A percentile compares a stretch with the other conserved stretches of the same genome.
Conservation (phyloP, 1,140 invertebrate genomes). For the Heliconius melpomene region DNA sequence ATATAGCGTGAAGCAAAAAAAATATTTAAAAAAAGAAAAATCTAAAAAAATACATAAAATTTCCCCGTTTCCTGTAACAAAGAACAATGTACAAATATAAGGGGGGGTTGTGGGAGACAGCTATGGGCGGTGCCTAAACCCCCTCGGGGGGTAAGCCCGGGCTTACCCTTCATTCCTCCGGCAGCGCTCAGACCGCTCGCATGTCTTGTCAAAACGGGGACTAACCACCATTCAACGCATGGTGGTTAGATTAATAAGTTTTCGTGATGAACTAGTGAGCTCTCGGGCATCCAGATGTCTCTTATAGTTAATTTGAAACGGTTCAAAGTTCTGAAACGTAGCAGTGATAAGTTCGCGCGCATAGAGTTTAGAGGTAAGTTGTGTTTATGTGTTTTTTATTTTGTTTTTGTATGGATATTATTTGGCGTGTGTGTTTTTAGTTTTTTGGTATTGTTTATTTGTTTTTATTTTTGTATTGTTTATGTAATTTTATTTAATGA, state of each 20-base stretch:
- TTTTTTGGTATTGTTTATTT: neutral
- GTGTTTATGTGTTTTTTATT: neutral
- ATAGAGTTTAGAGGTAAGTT: slow-evolving; percentile 86
- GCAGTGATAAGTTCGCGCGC: slow-evolving; percentile 83
- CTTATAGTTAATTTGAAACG: slow-evolving; percentile 83
- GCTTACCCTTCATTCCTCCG: slow-evolving; percentile 12
- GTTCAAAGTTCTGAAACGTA: slow-evolving; percentile 84
- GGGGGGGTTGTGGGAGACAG: neutral
- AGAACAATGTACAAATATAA: slow-evolving; percentile 6
- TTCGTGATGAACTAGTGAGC: neutral
- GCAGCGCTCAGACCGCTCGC: slow-evolving; percentile 4
- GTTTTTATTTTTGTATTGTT: neutral
- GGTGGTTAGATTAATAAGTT: neutral
- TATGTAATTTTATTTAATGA: neutral
- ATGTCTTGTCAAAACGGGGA: slow-evolving; percentile 18
- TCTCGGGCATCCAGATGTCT: slow-evolving; percentile 78
- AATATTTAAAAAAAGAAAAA: too few relatives aligned
- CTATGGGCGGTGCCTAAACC: neutral
- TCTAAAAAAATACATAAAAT: neutral
- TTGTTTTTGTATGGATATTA: neutral
- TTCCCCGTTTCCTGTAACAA: slow-evolving; percentile 2
- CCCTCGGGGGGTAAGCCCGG: neutral
- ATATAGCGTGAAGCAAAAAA: neutral
- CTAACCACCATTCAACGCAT: neutral
- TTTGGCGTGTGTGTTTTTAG: neutral